Percentiles rank a stretch among this genome's conserved stretches.
Evolutionary conservation across 1,140 invertebrate genomes (phyloP).

Genomic region (Heliothis subflexa): DNA sequence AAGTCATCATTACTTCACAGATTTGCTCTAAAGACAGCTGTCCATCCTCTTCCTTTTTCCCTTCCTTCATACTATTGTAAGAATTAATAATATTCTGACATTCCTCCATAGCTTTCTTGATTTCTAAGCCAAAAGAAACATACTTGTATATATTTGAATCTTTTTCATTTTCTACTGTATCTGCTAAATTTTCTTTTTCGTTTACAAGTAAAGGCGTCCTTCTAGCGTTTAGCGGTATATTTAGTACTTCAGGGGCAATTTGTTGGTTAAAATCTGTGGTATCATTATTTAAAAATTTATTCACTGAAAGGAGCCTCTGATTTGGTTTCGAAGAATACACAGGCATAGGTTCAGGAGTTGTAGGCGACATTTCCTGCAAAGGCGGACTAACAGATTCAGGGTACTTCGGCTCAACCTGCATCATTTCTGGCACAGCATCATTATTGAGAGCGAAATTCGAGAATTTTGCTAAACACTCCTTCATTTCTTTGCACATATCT

Average conservation of each 20-base stretch:
- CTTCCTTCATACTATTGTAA: slow-evolving; percentile 66
- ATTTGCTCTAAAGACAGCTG: slow-evolving; percentile 76
- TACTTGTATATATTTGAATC: slow-evolving; percentile 74
- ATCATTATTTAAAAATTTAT: slow-evolving; percentile 65
- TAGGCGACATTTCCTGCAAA: slow-evolving; percentile 79
- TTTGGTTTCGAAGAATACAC: slow-evolving; percentile 71
- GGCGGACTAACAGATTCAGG: slow-evolving; percentile 78
- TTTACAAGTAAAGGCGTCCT: slow-evolving; percentile 57
- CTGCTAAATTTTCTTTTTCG: slow-evolving; percentile 48
- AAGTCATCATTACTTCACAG: slow-evolving; percentile 77
- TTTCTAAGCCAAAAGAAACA: slow-evolving; percentile 76
- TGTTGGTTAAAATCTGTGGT: slow-evolving; percentile 36
- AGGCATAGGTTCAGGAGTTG: slow-evolving; percentile 70
- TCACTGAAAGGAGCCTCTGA: slow-evolving; percentile 68
- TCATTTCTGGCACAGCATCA: slow-evolving; percentile 52
- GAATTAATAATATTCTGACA: slow-evolving; percentile 82
- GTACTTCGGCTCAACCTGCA: slow-evolving; percentile 58
- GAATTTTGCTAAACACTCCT: slow-evolving; percentile 78
- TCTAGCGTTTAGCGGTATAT: slow-evolving; percentile 61
- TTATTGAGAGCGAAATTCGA: slow-evolving; percentile 73
- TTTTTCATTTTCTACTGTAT: slow-evolving; percentile 52
- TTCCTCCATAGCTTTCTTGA: slow-evolving; percentile 82
- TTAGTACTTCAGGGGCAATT: slow-evolving; percentile 43
- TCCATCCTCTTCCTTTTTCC: slow-evolving; percentile 63
- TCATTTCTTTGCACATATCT: slow-evolving; percentile 77